Base-by-base conservation (phyloP, 2,113 vertebrate species). In the Lipophrys pholis region DNA sequence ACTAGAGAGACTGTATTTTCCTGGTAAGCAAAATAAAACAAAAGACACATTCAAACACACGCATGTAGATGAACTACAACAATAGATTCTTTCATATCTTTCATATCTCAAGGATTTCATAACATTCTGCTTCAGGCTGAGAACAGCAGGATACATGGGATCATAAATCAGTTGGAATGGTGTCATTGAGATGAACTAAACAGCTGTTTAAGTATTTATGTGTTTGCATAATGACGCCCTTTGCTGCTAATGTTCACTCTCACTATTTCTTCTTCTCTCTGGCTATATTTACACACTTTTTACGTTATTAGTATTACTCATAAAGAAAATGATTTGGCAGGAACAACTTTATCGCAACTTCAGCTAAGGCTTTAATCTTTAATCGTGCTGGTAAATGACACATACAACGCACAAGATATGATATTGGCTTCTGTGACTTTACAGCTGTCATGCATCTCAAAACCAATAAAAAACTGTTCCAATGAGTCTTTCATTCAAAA, bases 71-170 rank as follows among this genome's bases (percentile, higher is more conserved):
- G 6, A 69, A 71, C 39, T 39, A n/a, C 58, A 59, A 83, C 78
- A 83, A 78, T 54, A 50, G 63, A 43, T 45, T 71, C 81, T 80
- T 82, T 89, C 71, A 86, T 68, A 71, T 30, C 21, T 30, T 30
- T 30, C 21, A 30, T 30, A 30, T 55, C 11, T 3, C 3, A 40
- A 54, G 69, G 45, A 76, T 87, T 83, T 84, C 73, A 80, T 64
- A 70, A 78, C 40, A 43, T 78, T 57, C 5, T 15, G 10, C 39
- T 42, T 58, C 16, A n/a, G 64, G 64, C 36, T 77, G 65, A 72
- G 59, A 48, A 49, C 39, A 35, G 60, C 3, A 17, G 69, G 69
- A 76, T 56, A 63, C 36, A 40, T 49, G 16, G 53, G 45, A 38
- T 76, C 69, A 51, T 86, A 76, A 81, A 86, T 86, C 77, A 76